Base-by-base conservation (phyloP, 30 jellyfish, hydroid and myxozoan species). In the Aurelia sp. region DNA sequence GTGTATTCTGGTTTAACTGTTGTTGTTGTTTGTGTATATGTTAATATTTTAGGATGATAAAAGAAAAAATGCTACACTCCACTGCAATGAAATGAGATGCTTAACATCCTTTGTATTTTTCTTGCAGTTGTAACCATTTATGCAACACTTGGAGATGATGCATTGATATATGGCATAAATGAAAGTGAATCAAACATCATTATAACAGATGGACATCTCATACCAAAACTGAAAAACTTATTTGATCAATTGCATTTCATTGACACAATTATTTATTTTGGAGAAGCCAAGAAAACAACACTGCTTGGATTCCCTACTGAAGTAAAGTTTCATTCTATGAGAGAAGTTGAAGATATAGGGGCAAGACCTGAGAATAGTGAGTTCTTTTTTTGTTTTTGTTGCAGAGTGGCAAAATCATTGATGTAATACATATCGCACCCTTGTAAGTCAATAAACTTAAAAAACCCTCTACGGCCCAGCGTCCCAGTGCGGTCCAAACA, bases 121-220 rank as follows among this genome's bases (percentile, higher is more conserved):
- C 51, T 81, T 79, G 21, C 74, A 94, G 98, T 88, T 51, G 98
- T 88, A 2, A 94, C 98, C 10, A 89, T 94, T 85, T 94, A 94
- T 88, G 96, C 98, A 50, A 94, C 98, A 10, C 94, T 94, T 67
- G 98, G 98, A 27, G 97, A 94, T 68, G 97, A 94, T 50, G 98
- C 98, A 18, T 67, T 94, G 72, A 82, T 88, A 21, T 87, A 94
- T 78, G 98, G 98, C 41, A 81, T 94, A 53, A 94, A 94, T 80
- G 97, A 94, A 78, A 92, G 93, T 51, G 97, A 94, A 74, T 70
- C 96, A 35, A 79, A 79, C 55, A 67, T 78, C 48, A 63, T 94
- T 33, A 41, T 94, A 12, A 89, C 97, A 3, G 98, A 94, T 88
- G 93, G 92, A 11, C 88, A 41, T 16, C 82, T 94, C 22, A 58